phyloP scores from a whole-genome alignment of 1,140 invertebrate species.

The Meloidogyne floridensis region DNA sequence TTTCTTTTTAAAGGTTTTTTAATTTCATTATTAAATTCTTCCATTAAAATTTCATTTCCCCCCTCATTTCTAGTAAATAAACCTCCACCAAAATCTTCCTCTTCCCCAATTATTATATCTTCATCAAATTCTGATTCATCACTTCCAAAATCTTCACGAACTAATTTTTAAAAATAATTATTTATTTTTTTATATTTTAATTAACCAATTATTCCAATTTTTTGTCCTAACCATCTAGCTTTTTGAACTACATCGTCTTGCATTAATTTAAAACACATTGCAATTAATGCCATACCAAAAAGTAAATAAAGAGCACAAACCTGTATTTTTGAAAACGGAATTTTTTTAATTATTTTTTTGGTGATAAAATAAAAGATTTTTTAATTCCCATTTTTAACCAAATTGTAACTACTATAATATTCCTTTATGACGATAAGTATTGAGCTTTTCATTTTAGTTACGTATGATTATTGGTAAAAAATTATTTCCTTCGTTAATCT shows the following conservation, averaged over 20 bases:
- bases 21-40: not conserved
- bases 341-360: conserved; percentile 63
- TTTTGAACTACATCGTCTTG: conserved; percentile 80
- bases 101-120: conserved; percentile 60
- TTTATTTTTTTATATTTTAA: not conserved
- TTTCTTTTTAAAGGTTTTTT: not conserved
- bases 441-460: no score
- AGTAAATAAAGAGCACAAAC: conserved; percentile 81
- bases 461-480: no score
- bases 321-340: not conserved
- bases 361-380: not conserved
- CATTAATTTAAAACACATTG: conserved; percentile 81
- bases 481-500: no score
- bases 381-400: no score
- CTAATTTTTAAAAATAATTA: conserved; percentile 41
- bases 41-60: conserved; percentile 17
- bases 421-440: no score
- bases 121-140: conserved; percentile 65
- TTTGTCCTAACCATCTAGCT: conserved; percentile 63
- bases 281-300: conserved; percentile 82
- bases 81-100: conserved; percentile 51
- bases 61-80: conserved; percentile 13
- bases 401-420: no score
- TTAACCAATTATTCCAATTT: conserved; percentile 64
- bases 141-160: conserved; percentile 60